A percentile compares a stretch with the other conserved stretches of the same genome.
Conservation (phyloP, 2,113 vertebrate species). For the Rostratula benghalensis region DNA sequence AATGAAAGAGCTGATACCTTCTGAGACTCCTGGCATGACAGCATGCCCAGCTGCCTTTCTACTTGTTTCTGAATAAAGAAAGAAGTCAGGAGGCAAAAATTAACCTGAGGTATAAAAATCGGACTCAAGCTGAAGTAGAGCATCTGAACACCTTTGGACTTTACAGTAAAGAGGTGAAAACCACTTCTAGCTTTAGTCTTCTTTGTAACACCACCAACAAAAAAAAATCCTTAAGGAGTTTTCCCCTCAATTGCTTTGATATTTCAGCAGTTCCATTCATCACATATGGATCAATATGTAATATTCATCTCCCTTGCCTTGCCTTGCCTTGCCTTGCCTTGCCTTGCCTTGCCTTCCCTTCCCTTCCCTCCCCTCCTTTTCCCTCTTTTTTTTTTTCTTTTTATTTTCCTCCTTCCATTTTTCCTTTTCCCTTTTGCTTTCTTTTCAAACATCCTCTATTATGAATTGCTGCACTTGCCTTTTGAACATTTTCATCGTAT, state of each 20-base stretch:
- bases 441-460: not conserved
- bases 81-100: conserved; percentile 13
- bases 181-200: not conserved
- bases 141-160: not conserved
- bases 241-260: not conserved
- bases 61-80: conserved; percentile 9
- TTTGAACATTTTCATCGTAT: not conserved
- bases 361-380: not conserved
- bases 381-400: not conserved
- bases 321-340: not conserved
- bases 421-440: not conserved
- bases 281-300: not conserved
- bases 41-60: conserved; percentile 16
- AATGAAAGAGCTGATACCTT: conserved; percentile 49
- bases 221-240: not conserved
- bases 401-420: not conserved
- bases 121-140: not conserved
- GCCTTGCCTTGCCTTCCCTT: accelerated
- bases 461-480: not conserved
- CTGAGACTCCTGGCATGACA: conserved; percentile 33
- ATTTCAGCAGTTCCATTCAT: not conserved
- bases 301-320: not conserved
- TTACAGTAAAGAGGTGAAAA: not conserved
- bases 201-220: not conserved
- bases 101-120: not conserved